Conservation (phyloP, 2,113 vertebrate species). For the Bujurquina vittata region DNA sequence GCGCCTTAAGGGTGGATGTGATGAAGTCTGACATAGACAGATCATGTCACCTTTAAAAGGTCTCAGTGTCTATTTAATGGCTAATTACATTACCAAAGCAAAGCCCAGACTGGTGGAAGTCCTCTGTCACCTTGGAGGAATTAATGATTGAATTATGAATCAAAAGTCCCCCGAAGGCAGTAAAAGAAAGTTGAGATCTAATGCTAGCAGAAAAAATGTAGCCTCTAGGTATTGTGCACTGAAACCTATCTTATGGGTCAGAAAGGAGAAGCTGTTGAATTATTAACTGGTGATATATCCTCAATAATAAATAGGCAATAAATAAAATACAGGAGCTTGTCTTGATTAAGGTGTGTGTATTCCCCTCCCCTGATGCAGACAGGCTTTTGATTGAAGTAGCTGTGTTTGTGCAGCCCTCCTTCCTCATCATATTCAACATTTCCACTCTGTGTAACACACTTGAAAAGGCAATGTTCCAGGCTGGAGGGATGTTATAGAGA, state of each 20-base stretch:
- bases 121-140: constrained; percentile 64
- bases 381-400: constrained; percentile 74
- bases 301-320: constrained; percentile 79
- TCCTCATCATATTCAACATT: constrained; percentile 74
- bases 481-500: constrained; percentile 75
- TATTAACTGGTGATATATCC: constrained; percentile 73
- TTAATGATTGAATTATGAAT: constrained; percentile 71
- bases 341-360: constrained; percentile 79
- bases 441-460: constrained; percentile 76
- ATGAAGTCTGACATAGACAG: constrained; percentile 48
- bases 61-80: constrained; percentile 62
- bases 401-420: constrained; percentile 67
- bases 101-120: constrained; percentile 34
- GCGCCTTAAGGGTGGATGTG: constrained; percentile 37
- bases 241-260: constrained; percentile 68
- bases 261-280: constrained; percentile 71
- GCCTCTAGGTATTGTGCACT: constrained; percentile 60
- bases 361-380: constrained; percentile 63
- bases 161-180: constrained; percentile 44
- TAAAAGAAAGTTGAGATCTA: constrained; percentile 67
- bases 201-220: constrained; percentile 67
- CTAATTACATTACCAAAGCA: constrained; percentile 63
- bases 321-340: constrained; percentile 79
- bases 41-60: constrained; percentile 63
- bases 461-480: constrained; percentile 73